Evolutionary conservation across 2,888 invertebrate species (phyloP).

Genomic region (Orthosia incerta): DNA sequence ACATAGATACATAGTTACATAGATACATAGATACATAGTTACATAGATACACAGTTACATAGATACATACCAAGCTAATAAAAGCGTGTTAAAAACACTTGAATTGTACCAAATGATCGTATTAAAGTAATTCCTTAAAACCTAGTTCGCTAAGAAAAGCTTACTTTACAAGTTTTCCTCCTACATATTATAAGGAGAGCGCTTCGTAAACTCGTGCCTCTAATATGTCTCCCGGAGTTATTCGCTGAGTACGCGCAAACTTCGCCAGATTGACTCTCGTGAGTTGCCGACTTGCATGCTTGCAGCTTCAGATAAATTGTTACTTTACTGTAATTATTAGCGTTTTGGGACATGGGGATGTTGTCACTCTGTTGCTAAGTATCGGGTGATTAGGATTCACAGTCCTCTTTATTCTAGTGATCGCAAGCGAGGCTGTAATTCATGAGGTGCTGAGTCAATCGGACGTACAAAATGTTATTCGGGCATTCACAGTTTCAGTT

Average conservation of each 20-base stretch:
- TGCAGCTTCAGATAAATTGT: constrained; percentile 14
- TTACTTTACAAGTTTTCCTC: not conserved
- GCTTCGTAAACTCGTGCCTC: constrained; percentile 9
- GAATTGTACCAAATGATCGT: too few relatives aligned
- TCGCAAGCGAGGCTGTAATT: too few relatives aligned
- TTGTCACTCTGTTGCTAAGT: not conserved
- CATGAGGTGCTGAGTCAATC: too few relatives aligned
- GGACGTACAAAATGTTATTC: too few relatives aligned
- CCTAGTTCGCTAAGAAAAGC: not conserved
- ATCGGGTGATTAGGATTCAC: too few relatives aligned
- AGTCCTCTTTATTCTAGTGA: too few relatives aligned
- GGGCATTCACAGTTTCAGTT: too few relatives aligned
- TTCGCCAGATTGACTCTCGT: constrained; percentile 38
- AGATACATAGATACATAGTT: too few relatives aligned
- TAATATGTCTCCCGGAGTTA: constrained; percentile 25
- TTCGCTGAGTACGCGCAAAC: constrained; percentile 40
- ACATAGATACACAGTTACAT: too few relatives aligned
- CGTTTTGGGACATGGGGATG: not conserved
- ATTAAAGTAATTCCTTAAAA: not conserved
- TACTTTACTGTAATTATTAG: constrained; percentile 3
- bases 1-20: too few relatives aligned
- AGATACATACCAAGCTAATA: too few relatives aligned
- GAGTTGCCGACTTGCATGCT: constrained; percentile 26
- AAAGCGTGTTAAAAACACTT: too few relatives aligned
- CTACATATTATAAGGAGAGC: not conserved